Evolutionary conservation across 2,888 invertebrate genomes (phyloP).

Genomic region (Eupeodes luniger): DNA sequence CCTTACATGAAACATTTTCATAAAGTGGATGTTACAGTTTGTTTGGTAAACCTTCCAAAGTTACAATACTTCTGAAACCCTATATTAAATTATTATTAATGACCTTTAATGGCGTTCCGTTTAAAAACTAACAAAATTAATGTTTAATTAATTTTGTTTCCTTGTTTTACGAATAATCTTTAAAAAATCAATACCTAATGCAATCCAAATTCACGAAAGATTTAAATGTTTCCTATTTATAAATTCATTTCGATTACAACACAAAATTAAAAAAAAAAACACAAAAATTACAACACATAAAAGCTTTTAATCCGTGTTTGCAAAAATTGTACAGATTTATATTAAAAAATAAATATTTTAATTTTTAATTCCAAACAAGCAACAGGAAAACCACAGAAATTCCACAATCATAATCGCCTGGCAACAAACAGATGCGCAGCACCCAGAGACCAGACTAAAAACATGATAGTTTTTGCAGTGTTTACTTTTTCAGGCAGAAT

Average conservation of each 20-base stretch:
- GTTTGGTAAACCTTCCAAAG: too few species aligned
- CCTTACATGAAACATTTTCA: too few species aligned
- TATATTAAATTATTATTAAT: too few species aligned
- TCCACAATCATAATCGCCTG: constrained; percentile 37
- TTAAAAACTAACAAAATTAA: too few species aligned
- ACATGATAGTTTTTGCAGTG: constrained; percentile 39
- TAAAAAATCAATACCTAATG: not conserved
- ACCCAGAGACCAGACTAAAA: not conserved
- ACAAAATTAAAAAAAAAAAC: not conserved
- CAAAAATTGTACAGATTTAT: constrained; percentile 15
- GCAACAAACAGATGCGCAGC: constrained; percentile 34
- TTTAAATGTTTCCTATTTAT: not conserved
- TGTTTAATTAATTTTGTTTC: too few species aligned
- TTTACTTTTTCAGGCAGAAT: constrained; percentile 45
- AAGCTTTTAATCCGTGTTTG: constrained; percentile 30
- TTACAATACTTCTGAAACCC: too few species aligned
- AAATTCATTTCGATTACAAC: not conserved
- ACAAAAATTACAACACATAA: constrained; percentile 4
- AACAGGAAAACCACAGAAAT: constrained; percentile 55
- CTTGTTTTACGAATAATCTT: not conserved
- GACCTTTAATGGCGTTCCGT: too few species aligned
- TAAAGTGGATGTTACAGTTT: too few species aligned
- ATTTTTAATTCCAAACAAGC: constrained; percentile 32
- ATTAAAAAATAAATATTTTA: not conserved
- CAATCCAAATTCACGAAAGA: not conserved